These are phyloP conservation scores for Sycophila sp. DNA, from an alignment of 1,140 invertebrate genomes.

Conservation along the genomic window DNA sequence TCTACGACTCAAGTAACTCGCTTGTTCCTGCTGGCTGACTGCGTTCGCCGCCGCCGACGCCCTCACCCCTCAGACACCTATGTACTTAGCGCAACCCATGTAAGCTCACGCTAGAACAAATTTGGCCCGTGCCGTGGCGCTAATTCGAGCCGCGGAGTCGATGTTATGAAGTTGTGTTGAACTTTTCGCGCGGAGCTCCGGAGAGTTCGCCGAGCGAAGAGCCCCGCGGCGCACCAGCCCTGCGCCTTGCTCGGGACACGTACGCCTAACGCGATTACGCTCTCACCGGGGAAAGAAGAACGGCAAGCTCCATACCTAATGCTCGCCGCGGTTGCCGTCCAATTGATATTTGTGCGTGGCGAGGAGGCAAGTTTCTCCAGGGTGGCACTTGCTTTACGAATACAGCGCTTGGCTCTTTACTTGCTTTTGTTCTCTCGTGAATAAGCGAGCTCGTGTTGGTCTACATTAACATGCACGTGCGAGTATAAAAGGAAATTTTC, in stretches of 20 bases:
- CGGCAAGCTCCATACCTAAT: too few relatives aligned
- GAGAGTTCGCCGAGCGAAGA: slow-evolving; percentile 59
- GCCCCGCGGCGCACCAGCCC: slow-evolving; percentile 44
- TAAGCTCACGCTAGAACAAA: slow-evolving; percentile 68
- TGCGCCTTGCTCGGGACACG: slow-evolving; percentile 50
- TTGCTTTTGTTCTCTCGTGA: too few relatives aligned
- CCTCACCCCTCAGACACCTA: slow-evolving; percentile 41
- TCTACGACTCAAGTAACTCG: too few relatives aligned
- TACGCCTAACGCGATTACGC: slow-evolving; percentile 16
- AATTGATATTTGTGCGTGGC: too few relatives aligned
- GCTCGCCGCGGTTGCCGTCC: too few relatives aligned
- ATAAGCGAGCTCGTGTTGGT: too few relatives aligned
- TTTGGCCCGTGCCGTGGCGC: slow-evolving; percentile 41
- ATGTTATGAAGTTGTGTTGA: slow-evolving; percentile 65
- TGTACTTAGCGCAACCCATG: slow-evolving; percentile 66
- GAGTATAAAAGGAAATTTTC: too few relatives aligned
- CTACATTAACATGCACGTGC: too few relatives aligned
- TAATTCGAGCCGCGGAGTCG: slow-evolving; percentile 45
- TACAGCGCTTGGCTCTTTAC: not conserved
- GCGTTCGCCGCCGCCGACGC: too few relatives aligned
- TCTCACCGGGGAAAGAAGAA: too few relatives aligned
- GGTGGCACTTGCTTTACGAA: not conserved
- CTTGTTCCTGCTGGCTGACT: too few relatives aligned
- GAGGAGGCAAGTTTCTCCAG: not conserved
- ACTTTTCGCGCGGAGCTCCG: slow-evolving; percentile 60